phyloP scores from a whole-genome alignment of 2,113 vertebrate species.

The Zootoca vivipara region DNA sequence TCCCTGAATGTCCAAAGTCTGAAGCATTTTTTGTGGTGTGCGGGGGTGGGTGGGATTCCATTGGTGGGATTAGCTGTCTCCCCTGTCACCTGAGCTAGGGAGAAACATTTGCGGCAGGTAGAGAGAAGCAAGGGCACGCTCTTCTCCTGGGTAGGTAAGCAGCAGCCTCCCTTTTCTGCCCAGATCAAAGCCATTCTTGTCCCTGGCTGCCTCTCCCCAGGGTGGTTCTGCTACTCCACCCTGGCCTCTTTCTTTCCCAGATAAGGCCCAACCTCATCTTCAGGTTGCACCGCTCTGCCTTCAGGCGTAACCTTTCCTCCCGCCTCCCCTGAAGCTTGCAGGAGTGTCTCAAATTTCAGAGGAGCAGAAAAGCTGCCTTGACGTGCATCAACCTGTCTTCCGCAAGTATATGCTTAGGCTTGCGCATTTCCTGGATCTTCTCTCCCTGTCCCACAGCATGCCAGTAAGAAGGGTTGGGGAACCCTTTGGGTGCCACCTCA shows the following conservation, averaged over 20 bases:
- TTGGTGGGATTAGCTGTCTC: neutral
- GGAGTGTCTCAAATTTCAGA: neutral
- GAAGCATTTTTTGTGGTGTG: neutral
- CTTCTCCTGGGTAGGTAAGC: no score
- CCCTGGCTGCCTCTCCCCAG: neutral
- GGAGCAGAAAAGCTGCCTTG: neutral
- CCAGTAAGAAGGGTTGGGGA: neutral
- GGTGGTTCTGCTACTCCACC: neutral
- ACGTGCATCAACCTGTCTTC: conserved; percentile 2
- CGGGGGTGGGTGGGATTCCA: neutral
- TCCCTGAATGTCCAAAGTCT: neutral
- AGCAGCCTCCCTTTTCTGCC: neutral
- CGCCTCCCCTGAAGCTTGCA: neutral
- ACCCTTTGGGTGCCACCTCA: neutral
- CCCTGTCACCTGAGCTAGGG: neutral
- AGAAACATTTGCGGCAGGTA: neutral
- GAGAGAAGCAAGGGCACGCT: neutral
- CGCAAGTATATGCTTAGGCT: neutral
- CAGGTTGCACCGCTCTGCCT: neutral
- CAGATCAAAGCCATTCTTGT: neutral
- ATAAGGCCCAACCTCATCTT: neutral
- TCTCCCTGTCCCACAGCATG: neutral
- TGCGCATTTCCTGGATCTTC: neutral
- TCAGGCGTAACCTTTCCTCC: neutral
- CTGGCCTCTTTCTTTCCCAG: neutral